A percentile compares a stretch with the other conserved stretches of the same genome.
phyloP scores from a whole-genome alignment of 1,140 invertebrate genomes.

The Pogonomyrmex californicus region DNA sequence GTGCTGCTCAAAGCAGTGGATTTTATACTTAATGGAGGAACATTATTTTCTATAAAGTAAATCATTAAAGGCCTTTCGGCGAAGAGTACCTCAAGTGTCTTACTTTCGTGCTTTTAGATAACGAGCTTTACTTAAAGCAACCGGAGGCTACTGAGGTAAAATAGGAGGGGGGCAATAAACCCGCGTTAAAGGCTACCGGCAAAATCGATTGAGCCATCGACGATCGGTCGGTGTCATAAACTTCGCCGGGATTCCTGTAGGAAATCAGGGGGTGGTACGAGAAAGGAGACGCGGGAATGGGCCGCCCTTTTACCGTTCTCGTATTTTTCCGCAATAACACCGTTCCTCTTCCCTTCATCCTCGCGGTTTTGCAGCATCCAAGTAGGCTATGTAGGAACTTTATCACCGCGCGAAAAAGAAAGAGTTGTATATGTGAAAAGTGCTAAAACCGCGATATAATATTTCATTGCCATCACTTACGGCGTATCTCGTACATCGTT shows the following conservation, averaged over 20 bases:
- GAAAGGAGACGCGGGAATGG: background rate
- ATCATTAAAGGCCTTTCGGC: background rate
- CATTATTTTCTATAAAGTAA: background rate
- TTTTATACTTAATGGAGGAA: constrained; percentile 13
- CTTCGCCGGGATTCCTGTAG: constrained; percentile 11
- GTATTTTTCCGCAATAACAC: constrained; percentile 35
- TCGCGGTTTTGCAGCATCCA: constrained; percentile 3
- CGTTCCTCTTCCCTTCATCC: background rate
- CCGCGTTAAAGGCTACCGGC: background rate
- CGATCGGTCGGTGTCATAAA: constrained; percentile 51
- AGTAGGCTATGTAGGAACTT: constrained; percentile 16
- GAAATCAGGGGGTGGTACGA: constrained; percentile 33
- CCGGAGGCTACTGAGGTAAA: background rate
- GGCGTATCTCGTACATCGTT: background rate
- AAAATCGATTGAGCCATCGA: constrained; percentile 54
- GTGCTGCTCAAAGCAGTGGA: background rate
- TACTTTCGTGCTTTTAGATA: background rate
- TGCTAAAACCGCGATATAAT: constrained; percentile 12
- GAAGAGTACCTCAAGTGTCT: background rate
- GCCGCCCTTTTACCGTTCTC: constrained; percentile 23
- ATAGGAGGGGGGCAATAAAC: background rate
- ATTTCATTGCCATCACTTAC: background rate
- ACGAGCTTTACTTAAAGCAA: constrained; percentile 1
- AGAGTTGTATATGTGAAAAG: background rate
- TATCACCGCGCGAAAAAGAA: background rate